A percentile compares a stretch with the other conserved stretches of the same genome.
These are phyloP conservation scores for Rapana venosa DNA, from an alignment of 2,888 invertebrate species.

Conservation along the genomic window DNA sequence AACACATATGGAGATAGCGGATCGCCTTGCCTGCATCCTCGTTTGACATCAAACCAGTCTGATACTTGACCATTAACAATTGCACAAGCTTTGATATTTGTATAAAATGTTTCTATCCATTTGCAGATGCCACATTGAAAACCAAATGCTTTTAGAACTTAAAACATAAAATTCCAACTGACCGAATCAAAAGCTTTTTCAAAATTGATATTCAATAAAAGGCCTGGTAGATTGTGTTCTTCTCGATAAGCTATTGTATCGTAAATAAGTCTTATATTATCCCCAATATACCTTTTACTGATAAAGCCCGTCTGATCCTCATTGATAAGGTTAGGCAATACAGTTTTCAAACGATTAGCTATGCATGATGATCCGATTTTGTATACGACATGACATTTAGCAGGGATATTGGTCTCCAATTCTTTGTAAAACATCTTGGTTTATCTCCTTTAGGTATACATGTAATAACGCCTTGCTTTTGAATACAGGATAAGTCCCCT, in stretches of 20 bases:
- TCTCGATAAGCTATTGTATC: neutral
- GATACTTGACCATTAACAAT: neutral
- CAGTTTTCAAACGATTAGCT: neutral
- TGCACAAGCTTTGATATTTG: neutral
- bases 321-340: neutral
- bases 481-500: neutral
- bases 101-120: neutral
- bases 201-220: neutral
- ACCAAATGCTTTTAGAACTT: neutral
- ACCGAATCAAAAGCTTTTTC: neutral
- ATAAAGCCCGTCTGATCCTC: neutral
- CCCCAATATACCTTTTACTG: neutral
- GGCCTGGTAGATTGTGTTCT: neutral
- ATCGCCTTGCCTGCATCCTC: neutral
- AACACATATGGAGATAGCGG: neutral
- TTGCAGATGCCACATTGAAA: neutral
- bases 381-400: neutral
- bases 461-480: neutral
- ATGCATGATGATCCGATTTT: neutral
- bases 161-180: neutral
- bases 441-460: neutral
- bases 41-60: neutral
- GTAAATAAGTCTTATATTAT: neutral
- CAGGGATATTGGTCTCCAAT: neutral
- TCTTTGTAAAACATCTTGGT: neutral